These are phyloP conservation scores for Nothobranchius kuhntae DNA, from an alignment of 2,113 vertebrate genomes.

Conservation along the genomic window DNA sequence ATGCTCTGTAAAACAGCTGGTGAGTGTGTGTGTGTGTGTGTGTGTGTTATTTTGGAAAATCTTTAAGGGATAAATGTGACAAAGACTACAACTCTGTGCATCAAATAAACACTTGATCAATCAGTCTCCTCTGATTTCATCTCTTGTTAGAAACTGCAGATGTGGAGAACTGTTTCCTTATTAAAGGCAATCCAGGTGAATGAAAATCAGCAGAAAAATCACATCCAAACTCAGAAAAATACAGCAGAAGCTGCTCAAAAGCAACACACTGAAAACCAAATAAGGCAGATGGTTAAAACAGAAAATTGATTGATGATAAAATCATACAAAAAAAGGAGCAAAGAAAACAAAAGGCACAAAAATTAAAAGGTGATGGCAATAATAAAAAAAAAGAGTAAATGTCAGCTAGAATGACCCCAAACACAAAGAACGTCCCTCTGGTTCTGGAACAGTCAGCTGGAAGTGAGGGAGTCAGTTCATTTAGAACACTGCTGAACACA, in stretches of 20 bases:
- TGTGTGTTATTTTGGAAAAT: background rate
- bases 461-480: conserved; percentile 37
- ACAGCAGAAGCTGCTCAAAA: conserved; percentile 40
- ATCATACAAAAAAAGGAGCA: conserved; percentile 42
- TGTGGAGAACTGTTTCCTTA: conserved; percentile 10
- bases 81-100: conserved; percentile 15
- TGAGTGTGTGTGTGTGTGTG: conserved; percentile 2
- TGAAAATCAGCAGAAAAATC: conserved; percentile 26
- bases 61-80: conserved; percentile 32
- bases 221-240: conserved; percentile 33
- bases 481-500: conserved; percentile 40
- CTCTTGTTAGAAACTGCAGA: conserved; percentile 10
- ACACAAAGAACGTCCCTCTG: conserved; percentile 31
- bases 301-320: background rate
- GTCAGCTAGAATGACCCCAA: conserved; percentile 62
- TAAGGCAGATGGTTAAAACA: conserved; percentile 29
- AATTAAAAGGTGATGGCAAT: conserved; percentile 55
- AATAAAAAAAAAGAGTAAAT: conserved; percentile 20
- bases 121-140: no score
- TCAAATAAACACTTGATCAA: no score
- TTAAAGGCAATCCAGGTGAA: conserved; percentile 77
- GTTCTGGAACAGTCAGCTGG: conserved; percentile 65
- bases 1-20: background rate
- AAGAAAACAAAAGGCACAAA: conserved; percentile 64
- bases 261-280: conserved; percentile 27